These are phyloP conservation scores for Sebastes iracundus DNA, from an alignment of 2,797 vertebrate species.

Conservation along the genomic window DNA sequence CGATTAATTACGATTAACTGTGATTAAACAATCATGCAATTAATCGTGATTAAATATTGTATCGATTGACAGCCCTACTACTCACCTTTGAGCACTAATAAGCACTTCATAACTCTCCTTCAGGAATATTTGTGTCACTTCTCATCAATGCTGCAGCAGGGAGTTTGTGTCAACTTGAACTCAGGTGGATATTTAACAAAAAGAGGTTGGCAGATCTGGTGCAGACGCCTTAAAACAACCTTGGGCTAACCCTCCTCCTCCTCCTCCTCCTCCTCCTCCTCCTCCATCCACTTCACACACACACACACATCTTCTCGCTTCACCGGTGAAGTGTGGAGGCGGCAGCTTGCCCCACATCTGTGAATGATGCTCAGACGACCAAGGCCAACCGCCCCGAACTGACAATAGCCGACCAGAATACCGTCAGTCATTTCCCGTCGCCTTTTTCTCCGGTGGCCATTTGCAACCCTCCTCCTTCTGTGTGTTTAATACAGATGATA, in stretches of 20 bases:
- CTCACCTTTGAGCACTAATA: neutral
- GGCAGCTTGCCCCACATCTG: constrained; percentile 60
- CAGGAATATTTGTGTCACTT: neutral
- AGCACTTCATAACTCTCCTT: neutral
- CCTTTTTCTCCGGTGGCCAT: constrained; percentile 28
- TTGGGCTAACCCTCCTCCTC: constrained; percentile 24
- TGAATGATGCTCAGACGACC: constrained; percentile 29
- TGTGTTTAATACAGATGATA: constrained; percentile 18
- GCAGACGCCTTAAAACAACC: constrained; percentile 45
- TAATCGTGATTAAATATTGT: rapidly evolving
- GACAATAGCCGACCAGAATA: neutral
- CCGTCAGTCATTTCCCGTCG: neutral
- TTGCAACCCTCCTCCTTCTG: constrained; percentile 35
- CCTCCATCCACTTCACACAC: constrained; percentile 10
- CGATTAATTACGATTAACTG: no score
- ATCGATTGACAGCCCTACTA: no score
- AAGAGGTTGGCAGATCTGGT: constrained; percentile 50
- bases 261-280: neutral
- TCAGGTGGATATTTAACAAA: constrained; percentile 28
- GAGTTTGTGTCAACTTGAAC: neutral
- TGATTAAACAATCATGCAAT: no score
- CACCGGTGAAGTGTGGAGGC: constrained; percentile 42
- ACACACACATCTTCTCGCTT: constrained; percentile 29
- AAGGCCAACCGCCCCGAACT: constrained; percentile 1
- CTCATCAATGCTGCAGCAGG: neutral